A percentile compares a stretch with the other conserved stretches of the same genome.
Evolutionary conservation across 1,140 invertebrate species (phyloP).

Genomic region (Ips typographus): DNA sequence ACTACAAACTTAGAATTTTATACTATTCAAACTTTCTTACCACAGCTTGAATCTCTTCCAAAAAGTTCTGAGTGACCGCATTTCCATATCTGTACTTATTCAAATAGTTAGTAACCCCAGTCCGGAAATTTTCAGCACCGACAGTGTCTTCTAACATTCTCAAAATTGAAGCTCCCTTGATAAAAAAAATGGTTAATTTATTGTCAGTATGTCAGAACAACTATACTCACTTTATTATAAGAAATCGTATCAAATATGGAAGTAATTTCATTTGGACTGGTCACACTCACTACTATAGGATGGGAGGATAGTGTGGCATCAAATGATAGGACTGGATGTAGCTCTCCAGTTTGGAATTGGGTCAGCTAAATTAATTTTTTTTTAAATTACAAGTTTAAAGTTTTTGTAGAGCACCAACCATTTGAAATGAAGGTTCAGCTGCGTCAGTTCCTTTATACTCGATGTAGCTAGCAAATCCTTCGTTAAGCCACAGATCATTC

Average conservation of each 20-base stretch:
- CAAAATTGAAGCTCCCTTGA: slow-evolving; percentile 80
- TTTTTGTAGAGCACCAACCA: slow-evolving; percentile 59
- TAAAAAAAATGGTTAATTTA: slow-evolving; percentile 22
- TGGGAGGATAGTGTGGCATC: slow-evolving; percentile 85
- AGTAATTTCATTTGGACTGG: slow-evolving; percentile 85
- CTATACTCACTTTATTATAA: slow-evolving; percentile 77
- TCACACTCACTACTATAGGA: slow-evolving; percentile 81
- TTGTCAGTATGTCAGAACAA: slow-evolving; percentile 51
- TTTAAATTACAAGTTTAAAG: not conserved
- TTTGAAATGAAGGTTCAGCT: slow-evolving; percentile 78
- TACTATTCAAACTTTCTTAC: not conserved
- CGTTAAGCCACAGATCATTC: slow-evolving; percentile 91
- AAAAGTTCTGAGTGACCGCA: slow-evolving; percentile 79
- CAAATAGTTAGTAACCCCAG: slow-evolving; percentile 73
- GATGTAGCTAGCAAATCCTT: slow-evolving; percentile 89
- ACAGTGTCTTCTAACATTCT: slow-evolving; percentile 89
- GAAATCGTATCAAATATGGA: slow-evolving; percentile 92
- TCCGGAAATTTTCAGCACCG: slow-evolving; percentile 70
- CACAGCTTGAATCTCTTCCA: slow-evolving; percentile 62
- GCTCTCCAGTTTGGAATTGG: slow-evolving; percentile 71
- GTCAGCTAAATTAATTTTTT: slow-evolving; percentile 39
- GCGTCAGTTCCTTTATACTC: slow-evolving; percentile 75
- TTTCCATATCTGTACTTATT: slow-evolving; percentile 69
- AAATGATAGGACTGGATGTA: slow-evolving; percentile 71
- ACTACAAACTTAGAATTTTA: too few species aligned